phyloP scores from a whole-genome alignment of 1,140 invertebrate genomes.

The Neodiprion fabricii region DNA sequence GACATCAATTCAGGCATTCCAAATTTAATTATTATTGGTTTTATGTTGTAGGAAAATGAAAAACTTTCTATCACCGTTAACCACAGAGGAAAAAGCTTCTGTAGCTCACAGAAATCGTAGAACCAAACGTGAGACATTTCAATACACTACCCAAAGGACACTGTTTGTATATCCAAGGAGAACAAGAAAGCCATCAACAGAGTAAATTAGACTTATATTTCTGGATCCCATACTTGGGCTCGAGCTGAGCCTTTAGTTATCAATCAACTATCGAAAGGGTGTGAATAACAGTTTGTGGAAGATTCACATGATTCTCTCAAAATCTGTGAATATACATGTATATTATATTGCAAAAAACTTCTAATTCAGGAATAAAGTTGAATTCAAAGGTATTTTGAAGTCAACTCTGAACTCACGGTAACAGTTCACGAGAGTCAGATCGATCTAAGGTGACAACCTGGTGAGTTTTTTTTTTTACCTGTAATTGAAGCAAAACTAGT shows the following conservation, averaged over 20 bases:
- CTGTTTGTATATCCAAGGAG: conserved; percentile 33
- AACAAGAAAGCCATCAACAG: conserved; percentile 23
- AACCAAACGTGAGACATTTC: conserved; percentile 6
- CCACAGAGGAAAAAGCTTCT: conserved; percentile 15
- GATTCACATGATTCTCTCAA: not conserved
- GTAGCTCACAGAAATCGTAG: not conserved
- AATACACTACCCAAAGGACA: conserved; percentile 19
- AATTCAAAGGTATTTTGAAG: not conserved
- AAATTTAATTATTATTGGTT: conserved; percentile 20
- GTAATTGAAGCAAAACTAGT: not conserved
- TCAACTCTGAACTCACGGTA: not conserved
- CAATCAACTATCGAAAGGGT: conserved; percentile 21
- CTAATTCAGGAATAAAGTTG: not conserved
- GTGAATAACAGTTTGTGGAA: not conserved
- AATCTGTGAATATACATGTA: too few species aligned
- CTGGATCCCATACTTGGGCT: not conserved
- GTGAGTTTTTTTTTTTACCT: not conserved
- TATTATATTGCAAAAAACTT: not conserved
- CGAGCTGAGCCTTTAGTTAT: conserved; percentile 24
- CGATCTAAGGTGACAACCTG: not conserved
- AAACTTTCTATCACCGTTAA: conserved; percentile 27
- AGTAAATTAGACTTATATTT: not conserved
- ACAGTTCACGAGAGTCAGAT: too few species aligned
- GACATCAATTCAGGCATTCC: not conserved
- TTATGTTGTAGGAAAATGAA: conserved; percentile 30